phyloP scores from a whole-genome alignment of 2,888 invertebrate species.

The Odontocolon sp. region DNA sequence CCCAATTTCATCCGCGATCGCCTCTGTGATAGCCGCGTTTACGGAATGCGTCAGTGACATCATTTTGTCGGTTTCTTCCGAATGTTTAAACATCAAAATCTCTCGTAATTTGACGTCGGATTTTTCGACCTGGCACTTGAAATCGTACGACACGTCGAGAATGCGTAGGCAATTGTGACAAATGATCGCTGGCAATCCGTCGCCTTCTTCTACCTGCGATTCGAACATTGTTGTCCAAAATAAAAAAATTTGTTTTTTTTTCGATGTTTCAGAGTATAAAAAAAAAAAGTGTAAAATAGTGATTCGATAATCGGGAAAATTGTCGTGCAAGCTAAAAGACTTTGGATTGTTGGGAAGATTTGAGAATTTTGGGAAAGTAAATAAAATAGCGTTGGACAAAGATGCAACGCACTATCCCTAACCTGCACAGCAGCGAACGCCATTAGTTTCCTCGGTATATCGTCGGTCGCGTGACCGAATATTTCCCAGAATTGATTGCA shows the following conservation, averaged over 20 bases:
- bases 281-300: not conserved
- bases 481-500: conserved; percentile 69
- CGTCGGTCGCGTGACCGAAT: conserved; percentile 66
- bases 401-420: conserved; percentile 59
- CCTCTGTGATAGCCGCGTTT: conserved; percentile 56
- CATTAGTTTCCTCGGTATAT: conserved; percentile 72
- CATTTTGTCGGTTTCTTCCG: conserved; percentile 33
- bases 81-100: conserved; percentile 58
- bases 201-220: conserved; percentile 73
- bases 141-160: conserved; percentile 72
- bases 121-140: conserved; percentile 74
- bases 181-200: conserved; percentile 73
- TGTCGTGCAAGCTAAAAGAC: too few species aligned
- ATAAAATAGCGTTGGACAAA: conserved; percentile 1
- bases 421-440: conserved; percentile 76
- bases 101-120: conserved; percentile 73
- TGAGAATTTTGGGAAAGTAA: not conserved
- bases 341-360: not conserved
- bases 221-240: not conserved
- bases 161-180: conserved; percentile 72
- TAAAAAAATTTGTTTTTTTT: not conserved
- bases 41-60: conserved; percentile 53
- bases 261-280: not conserved
- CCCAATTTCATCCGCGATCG: conserved; percentile 58
- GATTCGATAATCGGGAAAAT: too few species aligned